Conservation (phyloP, 2,797 vertebrate species). For the Mormyrops boulengeri region DNA sequence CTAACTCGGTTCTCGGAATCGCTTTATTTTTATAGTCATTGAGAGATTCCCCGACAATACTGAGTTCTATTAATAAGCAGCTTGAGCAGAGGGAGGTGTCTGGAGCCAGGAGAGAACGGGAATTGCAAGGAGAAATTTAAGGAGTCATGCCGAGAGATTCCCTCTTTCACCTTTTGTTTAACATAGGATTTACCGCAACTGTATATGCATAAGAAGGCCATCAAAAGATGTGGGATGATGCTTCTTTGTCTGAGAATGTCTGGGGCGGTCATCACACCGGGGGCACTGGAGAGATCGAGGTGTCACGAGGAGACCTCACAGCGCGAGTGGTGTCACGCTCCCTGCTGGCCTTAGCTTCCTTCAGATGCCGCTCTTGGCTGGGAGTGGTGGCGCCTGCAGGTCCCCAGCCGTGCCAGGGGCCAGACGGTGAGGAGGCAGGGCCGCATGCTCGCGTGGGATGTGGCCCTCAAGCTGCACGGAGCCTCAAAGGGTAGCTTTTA, state of each 20-base stretch:
- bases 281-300: not conserved
- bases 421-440: not conserved
- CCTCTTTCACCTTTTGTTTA: not conserved
- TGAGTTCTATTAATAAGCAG: constrained; percentile 62
- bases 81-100: constrained; percentile 40
- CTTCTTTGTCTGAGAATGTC: not conserved
- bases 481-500: not conserved
- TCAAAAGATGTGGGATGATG: not conserved
- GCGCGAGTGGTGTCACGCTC: not conserved
- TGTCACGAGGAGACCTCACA: not conserved
- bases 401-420: not conserved
- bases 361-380: not conserved
- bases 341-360: not conserved
- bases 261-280: not conserved
- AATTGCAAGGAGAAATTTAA: not conserved
- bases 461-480: not conserved
- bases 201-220: not conserved
- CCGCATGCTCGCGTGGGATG: not conserved
- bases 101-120: constrained; percentile 4
- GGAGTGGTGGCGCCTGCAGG: not conserved
- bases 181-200: not conserved
- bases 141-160: not conserved
- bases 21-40: constrained; percentile 60
- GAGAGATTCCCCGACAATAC: constrained; percentile 59
- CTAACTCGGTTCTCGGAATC: constrained; percentile 60